Evolutionary conservation across 2,888 invertebrate species (phyloP).

Genomic region (Melolontha melolontha): DNA sequence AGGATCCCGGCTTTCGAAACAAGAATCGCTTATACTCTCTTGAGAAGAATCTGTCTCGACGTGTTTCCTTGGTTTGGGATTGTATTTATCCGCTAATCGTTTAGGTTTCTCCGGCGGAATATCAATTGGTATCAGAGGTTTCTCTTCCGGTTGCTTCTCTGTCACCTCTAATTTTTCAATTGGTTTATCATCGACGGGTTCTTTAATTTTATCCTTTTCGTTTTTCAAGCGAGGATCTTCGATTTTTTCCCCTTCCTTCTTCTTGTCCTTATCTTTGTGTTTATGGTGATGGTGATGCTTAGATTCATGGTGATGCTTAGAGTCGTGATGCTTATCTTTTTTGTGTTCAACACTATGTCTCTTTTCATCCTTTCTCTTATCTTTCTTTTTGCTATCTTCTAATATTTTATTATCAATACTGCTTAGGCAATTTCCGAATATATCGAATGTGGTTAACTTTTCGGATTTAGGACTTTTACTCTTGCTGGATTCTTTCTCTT

Average conservation of each 20-base stretch:
- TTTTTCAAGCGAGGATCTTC: conserved; percentile 16
- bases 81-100: conserved; percentile 66
- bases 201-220: conserved; percentile 24
- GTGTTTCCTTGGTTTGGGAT: conserved; percentile 63
- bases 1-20: conserved; percentile 41
- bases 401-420: conserved; percentile 55
- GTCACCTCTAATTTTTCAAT: background rate
- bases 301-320: conserved; percentile 53
- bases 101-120: conserved; percentile 47
- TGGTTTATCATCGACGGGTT: conserved; percentile 22
- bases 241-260: conserved; percentile 16
- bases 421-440: conserved; percentile 53
- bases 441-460: conserved; percentile 32
- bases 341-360: conserved; percentile 43
- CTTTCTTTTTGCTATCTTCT: conserved; percentile 46
- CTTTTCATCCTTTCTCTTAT: conserved; percentile 45
- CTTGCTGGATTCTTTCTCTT: conserved; percentile 13
- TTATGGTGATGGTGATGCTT: conserved; percentile 24
- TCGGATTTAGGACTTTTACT: conserved; percentile 26
- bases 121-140: conserved; percentile 7
- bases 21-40: conserved; percentile 40
- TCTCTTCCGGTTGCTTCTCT: conserved; percentile 25
- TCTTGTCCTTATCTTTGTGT: conserved; percentile 31
- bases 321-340: conserved; percentile 46
- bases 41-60: conserved; percentile 44